A percentile compares a stretch with the other conserved stretches of the same genome.
Evolutionary conservation across 2,888 invertebrate genomes (phyloP).

Genomic region (Axea sp.): DNA sequence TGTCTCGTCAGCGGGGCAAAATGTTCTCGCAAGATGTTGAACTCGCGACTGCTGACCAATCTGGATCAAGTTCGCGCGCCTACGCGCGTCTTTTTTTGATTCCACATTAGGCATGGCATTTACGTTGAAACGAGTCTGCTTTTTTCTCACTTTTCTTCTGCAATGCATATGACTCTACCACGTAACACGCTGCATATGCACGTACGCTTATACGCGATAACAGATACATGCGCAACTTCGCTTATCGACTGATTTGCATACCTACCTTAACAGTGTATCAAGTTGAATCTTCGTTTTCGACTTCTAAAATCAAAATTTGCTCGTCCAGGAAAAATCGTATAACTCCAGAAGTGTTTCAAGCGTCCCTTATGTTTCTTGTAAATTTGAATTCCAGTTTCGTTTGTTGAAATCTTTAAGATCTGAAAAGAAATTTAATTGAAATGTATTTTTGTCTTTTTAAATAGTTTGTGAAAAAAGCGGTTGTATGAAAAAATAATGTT

Average conservation of each 20-base stretch:
- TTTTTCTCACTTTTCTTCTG: conserved; percentile 8
- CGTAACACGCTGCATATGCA: conserved; percentile 39
- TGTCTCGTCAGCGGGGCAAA: conserved; percentile 60
- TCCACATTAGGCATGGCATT: conserved; percentile 44
- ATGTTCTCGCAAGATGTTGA: conserved; percentile 72
- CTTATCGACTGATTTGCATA: conserved; percentile 60
- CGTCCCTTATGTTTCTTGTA: too few species aligned
- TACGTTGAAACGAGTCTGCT: conserved; percentile 51
- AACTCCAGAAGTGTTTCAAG: too few species aligned
- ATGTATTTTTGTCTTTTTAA: too few species aligned
- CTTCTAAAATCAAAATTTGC: conserved; percentile 32
- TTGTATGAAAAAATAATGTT: too few species aligned
- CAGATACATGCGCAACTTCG: conserved; percentile 30
- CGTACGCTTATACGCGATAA: conserved; percentile 35
- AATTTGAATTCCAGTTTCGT: too few species aligned
- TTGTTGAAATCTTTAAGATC: too few species aligned
- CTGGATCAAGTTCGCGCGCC: conserved; percentile 60
- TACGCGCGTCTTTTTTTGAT: conserved; percentile 58
- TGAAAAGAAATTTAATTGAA: too few species aligned
- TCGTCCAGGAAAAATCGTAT: conserved; percentile 13
- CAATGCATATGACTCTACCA: conserved; percentile 26
- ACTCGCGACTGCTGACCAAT: conserved; percentile 63
- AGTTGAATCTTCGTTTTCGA: conserved; percentile 35
- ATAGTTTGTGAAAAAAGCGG: too few species aligned
- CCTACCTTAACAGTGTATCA: conserved; percentile 51